Evolutionary conservation across 1,140 invertebrate genomes (phyloP).

Genomic region (Polypedilum pembai): DNA sequence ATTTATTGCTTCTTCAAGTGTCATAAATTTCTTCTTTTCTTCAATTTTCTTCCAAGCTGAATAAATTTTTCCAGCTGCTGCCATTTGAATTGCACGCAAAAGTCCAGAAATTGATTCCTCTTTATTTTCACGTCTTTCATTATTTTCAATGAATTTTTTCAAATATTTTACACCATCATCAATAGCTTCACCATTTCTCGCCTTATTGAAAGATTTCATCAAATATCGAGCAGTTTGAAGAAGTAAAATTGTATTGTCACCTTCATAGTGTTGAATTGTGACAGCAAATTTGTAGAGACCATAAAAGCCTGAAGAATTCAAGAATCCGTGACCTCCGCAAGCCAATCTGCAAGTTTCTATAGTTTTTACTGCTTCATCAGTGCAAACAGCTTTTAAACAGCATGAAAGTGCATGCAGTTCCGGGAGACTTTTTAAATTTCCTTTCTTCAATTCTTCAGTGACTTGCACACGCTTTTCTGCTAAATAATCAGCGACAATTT

Average conservation of each 20-base stretch:
- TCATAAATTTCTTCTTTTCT: conserved; percentile 48
- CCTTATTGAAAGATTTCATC: conserved; percentile 63
- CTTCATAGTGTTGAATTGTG: conserved; percentile 87
- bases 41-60: conserved; percentile 59
- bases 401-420: conserved; percentile 85
- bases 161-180: conserved; percentile 64
- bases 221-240: conserved; percentile 79
- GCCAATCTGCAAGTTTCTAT: conserved; percentile 72
- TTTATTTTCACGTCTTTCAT: conserved; percentile 47
- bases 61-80: conserved; percentile 67
- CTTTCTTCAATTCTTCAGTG: conserved; percentile 71
- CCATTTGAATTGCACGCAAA: conserved; percentile 56
- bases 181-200: conserved; percentile 48
- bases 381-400: conserved; percentile 81
- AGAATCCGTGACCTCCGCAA: conserved; percentile 92
- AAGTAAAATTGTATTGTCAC: conserved; percentile 89
- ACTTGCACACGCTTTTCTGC: conserved; percentile 76
- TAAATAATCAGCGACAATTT: conserved; percentile 56
- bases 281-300: conserved; percentile 70
- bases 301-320: conserved; percentile 78
- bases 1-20: conserved; percentile 76
- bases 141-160: conserved; percentile 39
- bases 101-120: conserved; percentile 56
- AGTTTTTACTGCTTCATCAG: conserved; percentile 59
- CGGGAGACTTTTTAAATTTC: conserved; percentile 67